Percentiles rank a stretch among this genome's conserved stretches.
Evolutionary conservation across 1,140 invertebrate species (phyloP).

Genomic region (Euwallacea fornicatus): DNA sequence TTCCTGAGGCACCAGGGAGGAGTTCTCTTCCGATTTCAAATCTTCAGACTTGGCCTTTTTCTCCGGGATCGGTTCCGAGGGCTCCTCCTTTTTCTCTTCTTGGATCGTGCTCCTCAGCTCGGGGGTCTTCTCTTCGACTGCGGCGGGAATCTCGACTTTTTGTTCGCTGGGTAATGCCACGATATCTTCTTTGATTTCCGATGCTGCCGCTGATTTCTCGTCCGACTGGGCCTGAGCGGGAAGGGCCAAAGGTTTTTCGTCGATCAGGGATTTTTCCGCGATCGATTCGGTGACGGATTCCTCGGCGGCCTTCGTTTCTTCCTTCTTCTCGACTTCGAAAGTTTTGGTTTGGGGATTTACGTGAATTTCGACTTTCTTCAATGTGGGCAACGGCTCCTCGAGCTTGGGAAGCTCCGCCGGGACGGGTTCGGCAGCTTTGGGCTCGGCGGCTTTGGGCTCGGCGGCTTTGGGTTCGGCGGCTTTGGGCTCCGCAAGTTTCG

Average conservation of each 20-base stretch:
- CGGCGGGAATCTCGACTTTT: constrained; percentile 43
- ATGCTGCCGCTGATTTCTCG: constrained; percentile 37
- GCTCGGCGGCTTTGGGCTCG: neutral
- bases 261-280: constrained; percentile 29
- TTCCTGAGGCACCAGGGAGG: constrained; percentile 24
- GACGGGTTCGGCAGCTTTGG: neutral
- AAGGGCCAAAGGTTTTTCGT: constrained; percentile 46
- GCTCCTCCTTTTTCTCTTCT: constrained; percentile 26
- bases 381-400: constrained; percentile 31
- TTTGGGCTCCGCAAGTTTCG: neutral
- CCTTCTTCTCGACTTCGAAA: neutral
- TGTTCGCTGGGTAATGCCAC: constrained; percentile 42
- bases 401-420: constrained; percentile 32
- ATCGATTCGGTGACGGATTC: constrained; percentile 25
- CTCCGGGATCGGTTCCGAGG: constrained; percentile 32
- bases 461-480: neutral
- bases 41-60: constrained; percentile 48
- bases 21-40: constrained; percentile 27
- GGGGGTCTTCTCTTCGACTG: constrained; percentile 45
- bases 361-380: constrained; percentile 33
- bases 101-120: constrained; percentile 38
- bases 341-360: constrained; percentile 24
- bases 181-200: constrained; percentile 45
- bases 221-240: constrained; percentile 38
- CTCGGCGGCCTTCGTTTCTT: constrained; percentile 24